A percentile compares a stretch with the other conserved stretches of the same genome.
These are phyloP conservation scores for Dasysyrphus tricinctus DNA, from an alignment of 2,888 invertebrate species.

Conservation along the genomic window DNA sequence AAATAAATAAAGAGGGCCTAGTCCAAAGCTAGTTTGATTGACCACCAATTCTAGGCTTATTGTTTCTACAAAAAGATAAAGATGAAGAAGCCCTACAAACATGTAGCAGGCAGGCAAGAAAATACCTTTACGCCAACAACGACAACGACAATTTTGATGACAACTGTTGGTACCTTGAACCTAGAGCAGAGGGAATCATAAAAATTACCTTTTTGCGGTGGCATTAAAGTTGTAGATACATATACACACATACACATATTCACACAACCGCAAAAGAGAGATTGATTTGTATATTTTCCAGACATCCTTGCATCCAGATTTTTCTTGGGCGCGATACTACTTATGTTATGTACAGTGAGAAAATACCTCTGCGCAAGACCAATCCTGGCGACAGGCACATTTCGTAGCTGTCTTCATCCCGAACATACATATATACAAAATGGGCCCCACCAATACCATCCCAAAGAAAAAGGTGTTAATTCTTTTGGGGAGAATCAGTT, in stretches of 20 bases:
- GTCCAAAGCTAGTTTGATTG: conserved; percentile 50
- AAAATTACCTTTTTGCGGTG: conserved; percentile 42
- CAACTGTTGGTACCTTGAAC: conserved; percentile 64
- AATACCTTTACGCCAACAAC: conserved; percentile 44
- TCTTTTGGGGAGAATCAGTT: conserved; percentile 48
- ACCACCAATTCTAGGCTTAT: conserved; percentile 52
- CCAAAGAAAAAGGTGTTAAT: conserved; percentile 58
- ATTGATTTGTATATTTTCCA: conserved; percentile 47
- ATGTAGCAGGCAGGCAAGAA: conserved; percentile 1
- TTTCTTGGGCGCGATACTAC: conserved; percentile 58
- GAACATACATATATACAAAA: neutral
- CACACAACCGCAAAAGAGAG: conserved; percentile 49
- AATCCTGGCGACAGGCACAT: conserved; percentile 51
- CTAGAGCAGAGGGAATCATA: conserved; percentile 46
- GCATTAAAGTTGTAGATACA: conserved; percentile 4
- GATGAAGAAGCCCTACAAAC: conserved; percentile 60
- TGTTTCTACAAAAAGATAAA: conserved; percentile 30
- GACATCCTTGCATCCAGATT: conserved; percentile 64
- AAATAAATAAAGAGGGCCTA: conserved; percentile 31
- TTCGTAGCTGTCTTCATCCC: conserved; percentile 12
- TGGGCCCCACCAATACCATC: neutral
- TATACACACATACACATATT: neutral
- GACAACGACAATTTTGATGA: conserved; percentile 32
- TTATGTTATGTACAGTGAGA: conserved; percentile 40
- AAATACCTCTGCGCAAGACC: conserved; percentile 59